phyloP scores from a whole-genome alignment of 1,140 invertebrate genomes.

The Proales similis region DNA sequence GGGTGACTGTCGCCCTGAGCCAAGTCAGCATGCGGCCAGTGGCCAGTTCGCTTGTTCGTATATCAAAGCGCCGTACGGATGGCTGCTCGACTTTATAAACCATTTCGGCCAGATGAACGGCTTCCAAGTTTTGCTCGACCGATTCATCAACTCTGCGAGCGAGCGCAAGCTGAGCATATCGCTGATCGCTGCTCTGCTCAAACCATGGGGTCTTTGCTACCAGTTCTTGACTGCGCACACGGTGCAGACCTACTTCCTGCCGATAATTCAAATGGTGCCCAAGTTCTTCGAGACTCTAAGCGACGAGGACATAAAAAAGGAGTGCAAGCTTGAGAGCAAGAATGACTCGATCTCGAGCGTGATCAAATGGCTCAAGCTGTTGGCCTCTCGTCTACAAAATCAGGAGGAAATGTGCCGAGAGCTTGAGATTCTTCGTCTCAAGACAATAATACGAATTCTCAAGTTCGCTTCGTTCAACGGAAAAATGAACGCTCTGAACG shows the following conservation, averaged over 20 bases:
- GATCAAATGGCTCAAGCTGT: conserved; percentile 64
- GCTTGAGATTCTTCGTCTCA: conserved; percentile 86
- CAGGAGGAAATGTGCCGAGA: conserved; percentile 76
- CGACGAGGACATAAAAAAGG: conserved; percentile 93
- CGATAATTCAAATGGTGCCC: conserved; percentile 68
- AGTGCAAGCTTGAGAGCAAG: conserved; percentile 65
- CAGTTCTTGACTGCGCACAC: conserved; percentile 81
- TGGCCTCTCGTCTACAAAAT: conserved; percentile 68
- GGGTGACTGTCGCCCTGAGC: too few species aligned
- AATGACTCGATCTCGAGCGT: conserved; percentile 66
- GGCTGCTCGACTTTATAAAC: conserved; percentile 92
- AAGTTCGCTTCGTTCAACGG: conserved; percentile 97
- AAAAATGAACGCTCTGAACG: conserved; percentile 97
- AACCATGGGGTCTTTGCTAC: conserved; percentile 81
- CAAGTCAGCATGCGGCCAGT: too few species aligned
- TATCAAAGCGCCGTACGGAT: too few species aligned
- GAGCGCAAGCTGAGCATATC: conserved; percentile 66
- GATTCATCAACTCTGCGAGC: conserved; percentile 63
- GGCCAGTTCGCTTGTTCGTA: too few species aligned
- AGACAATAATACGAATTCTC: conserved; percentile 84
- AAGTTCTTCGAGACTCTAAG: conserved; percentile 68
- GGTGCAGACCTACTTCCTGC: conserved; percentile 83
- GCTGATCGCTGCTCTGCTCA: conserved; percentile 71
- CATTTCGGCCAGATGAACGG: conserved; percentile 79
- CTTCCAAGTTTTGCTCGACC: conserved; percentile 75